Conservation (phyloP, 1,140 invertebrate genomes). For the Saccostrea cuccullata region DNA sequence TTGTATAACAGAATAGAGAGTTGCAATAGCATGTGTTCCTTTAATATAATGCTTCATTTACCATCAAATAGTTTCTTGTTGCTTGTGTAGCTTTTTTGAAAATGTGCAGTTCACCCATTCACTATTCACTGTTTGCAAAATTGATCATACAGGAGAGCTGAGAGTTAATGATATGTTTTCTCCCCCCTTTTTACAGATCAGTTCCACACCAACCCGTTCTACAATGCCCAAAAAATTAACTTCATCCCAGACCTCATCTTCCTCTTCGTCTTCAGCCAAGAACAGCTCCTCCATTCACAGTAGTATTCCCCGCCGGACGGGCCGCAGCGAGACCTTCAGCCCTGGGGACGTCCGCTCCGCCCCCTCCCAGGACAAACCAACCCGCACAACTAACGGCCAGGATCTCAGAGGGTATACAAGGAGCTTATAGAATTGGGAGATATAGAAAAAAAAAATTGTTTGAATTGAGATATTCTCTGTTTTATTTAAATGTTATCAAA, state of each 20-base stretch:
- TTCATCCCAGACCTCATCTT: constrained; percentile 60
- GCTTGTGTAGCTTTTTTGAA: constrained; percentile 12
- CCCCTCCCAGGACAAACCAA: constrained; percentile 64
- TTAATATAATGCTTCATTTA: constrained; percentile 14
- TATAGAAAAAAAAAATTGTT: too few relatives aligned
- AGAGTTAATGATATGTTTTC: neutral
- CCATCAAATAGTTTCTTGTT: neutral
- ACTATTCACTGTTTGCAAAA: neutral
- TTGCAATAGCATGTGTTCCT: neutral
- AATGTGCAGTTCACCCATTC: neutral
- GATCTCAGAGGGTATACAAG: constrained; percentile 69
- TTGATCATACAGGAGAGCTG: neutral
- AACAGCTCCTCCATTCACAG: constrained; percentile 73
- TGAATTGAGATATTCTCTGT: too few relatives aligned
- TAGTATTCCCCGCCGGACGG: constrained; percentile 67
- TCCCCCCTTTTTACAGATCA: constrained; percentile 60
- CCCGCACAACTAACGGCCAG: constrained; percentile 73
- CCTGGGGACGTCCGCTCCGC: constrained; percentile 71
- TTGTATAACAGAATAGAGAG: constrained; percentile 6
- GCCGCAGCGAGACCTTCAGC: constrained; percentile 74
- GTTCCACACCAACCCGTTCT: constrained; percentile 67
- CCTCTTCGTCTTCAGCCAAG: constrained; percentile 67
- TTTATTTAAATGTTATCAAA: too few relatives aligned
- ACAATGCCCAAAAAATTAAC: constrained; percentile 73
- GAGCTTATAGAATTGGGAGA: neutral